Evolutionary conservation across 1,140 invertebrate genomes (phyloP).

Genomic region (Amphibalanus amphitrite): DNA sequence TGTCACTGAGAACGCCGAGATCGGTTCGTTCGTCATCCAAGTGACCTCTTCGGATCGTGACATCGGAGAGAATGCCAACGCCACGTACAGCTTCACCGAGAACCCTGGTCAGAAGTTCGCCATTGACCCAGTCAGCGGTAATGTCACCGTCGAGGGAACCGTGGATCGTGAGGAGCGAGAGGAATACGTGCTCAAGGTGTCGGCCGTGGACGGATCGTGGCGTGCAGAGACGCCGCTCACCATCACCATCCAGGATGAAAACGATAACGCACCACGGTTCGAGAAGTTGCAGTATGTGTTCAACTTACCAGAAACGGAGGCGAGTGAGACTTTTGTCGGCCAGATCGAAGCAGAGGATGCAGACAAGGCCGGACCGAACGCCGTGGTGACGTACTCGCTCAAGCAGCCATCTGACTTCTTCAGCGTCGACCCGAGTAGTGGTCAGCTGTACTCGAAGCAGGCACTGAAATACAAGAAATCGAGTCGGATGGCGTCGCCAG

Average conservation of each 20-base stretch:
- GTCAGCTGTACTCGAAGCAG: conserved; percentile 71
- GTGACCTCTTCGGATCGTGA: conserved; percentile 83
- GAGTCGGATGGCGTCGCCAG: conserved; percentile 47
- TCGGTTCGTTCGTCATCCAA: conserved; percentile 78
- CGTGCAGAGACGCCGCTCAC: conserved; percentile 68
- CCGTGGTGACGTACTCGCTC: conserved; percentile 74
- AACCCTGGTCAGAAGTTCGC: conserved; percentile 75
- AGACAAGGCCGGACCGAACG: conserved; percentile 87
- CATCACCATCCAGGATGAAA: conserved; percentile 84
- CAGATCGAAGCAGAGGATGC: conserved; percentile 71
- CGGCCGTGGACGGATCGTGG: conserved; percentile 76
- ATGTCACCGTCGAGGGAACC: conserved; percentile 68
- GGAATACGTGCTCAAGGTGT: conserved; percentile 73
- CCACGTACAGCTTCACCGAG: conserved; percentile 68
- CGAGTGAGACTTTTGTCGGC: conserved; percentile 59
- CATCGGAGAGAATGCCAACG: conserved; percentile 68
- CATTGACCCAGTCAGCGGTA: conserved; percentile 71
- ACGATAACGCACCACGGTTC: conserved; percentile 84
- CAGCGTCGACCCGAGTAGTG: conserved; percentile 70
- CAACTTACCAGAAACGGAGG: conserved; percentile 70
- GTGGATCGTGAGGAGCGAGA: conserved; percentile 77
- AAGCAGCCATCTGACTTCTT: conserved; percentile 80
- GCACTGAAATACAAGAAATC: conserved; percentile 63
- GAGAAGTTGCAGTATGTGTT: conserved; percentile 72
- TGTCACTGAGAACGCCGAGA: conserved; percentile 84